Evolutionary conservation across 37 sponge, comb jelly and placozoan genomes (phyloP), one percentile per base, ranked within the genome.

Genomic region (Lycopodina hypogea): DNA sequence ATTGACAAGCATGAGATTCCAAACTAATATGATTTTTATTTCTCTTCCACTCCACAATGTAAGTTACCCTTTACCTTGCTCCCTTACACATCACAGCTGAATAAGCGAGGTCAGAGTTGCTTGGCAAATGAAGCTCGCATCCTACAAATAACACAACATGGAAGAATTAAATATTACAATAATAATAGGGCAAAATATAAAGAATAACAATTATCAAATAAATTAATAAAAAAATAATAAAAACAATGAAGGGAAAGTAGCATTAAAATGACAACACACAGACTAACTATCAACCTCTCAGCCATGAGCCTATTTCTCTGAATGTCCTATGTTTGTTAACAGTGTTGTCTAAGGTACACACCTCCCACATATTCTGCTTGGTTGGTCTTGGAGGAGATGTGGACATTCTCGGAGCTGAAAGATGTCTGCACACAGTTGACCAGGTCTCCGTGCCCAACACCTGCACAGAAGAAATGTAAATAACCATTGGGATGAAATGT

Each of bases 331-430:
- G n/a, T n/a, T n/a, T n/a, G n/a, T n/a, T n/a, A n/a, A n/a, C n/a
- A n/a, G n/a, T n/a, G n/a, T n/a, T n/a, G n/a, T n/a, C n/a, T n/a
- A n/a, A n/a, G n/a, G 4, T 42, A 29, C 42, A 17, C 68, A 91
- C 92, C 88, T 84, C 93, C 93, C 18, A 81, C 72, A 78, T 88
- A 92, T 52, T 78, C 82, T 14, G 74, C 52, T 50, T 69, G 68
- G 7, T 62, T 60, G 61, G 19, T 64, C 68, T 1, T 61, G 33
- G 68, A 39, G 39, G 17, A 32, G 30, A 0, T 41, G 48, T 45
- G 48, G 2, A 4, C 85, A 85, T 30, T 78, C 75, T 8, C 80
- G 64, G 34, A 92, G 0, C 58, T 30, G 30, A 92, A 80, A 9
- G 61, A 69, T 0, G 64, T 24, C 62, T 69, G 65, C 26, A 81